Percentiles rank a stretch among this genome's conserved stretches.
These are phyloP conservation scores for Trinorchestia longiramus DNA, from an alignment of 1,140 invertebrate genomes.

Conservation along the genomic window DNA sequence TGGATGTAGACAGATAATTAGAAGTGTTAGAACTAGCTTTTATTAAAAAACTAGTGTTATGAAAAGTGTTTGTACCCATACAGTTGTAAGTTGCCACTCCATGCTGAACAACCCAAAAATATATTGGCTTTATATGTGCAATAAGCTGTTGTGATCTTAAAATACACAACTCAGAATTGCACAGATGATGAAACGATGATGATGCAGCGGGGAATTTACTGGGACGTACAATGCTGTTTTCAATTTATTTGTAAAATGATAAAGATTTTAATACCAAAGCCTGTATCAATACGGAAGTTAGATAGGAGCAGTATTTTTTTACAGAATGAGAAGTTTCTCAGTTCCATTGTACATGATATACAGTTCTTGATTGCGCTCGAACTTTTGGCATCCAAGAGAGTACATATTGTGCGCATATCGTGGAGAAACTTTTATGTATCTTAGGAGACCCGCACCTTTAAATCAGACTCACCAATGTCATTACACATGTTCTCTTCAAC, in stretches of 20 bases:
- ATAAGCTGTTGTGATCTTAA: neutral
- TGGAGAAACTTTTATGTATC: neutral
- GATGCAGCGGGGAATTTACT: neutral
- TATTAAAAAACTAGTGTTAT: neutral
- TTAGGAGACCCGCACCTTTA: neutral
- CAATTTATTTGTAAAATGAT: no score
- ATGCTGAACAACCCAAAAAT: neutral
- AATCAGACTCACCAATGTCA: neutral
- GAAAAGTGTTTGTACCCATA: neutral
- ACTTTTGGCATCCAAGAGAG: no score
- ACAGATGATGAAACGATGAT: neutral
- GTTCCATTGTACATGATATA: no score
- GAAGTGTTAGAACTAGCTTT: neutral
- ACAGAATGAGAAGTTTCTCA: no score
- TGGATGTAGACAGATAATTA: no score
- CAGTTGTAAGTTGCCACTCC: neutral
- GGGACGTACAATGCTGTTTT: no score
- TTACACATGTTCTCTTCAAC: neutral
- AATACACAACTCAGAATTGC: neutral
- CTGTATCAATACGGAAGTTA: no score
- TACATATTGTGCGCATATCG: no score
- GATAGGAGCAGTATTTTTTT: no score
- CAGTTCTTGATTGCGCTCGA: no score
- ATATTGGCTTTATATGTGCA: neutral
- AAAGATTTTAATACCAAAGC: no score